Base-by-base conservation (phyloP, 2,113 vertebrate species). In the Puntigrus tetrazona region DNA sequence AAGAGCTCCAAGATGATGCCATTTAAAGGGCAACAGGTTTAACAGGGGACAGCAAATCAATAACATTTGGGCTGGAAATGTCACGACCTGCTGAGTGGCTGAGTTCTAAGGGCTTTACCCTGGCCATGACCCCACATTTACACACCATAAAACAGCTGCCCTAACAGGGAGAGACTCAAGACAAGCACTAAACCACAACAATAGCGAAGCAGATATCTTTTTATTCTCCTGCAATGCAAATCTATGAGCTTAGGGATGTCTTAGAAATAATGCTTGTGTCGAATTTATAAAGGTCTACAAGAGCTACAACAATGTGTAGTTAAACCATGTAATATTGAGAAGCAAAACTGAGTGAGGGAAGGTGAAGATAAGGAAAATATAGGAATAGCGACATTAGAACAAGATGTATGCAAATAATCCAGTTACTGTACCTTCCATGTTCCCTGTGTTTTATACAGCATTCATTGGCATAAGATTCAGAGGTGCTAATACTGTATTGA, bases 21-120 rank as follows among this genome's bases (percentile, higher is more conserved):
- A 91, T 90, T 92, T 90, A 90, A 92, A 90, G 88, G 88, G 90
- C 85, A 92, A 45, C 29, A 1, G 47, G 87, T 87, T 85, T 73
- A 88, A 89, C 74, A 85, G 81, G 65, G 9, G 25, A 65, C 38
- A 65, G 25, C 18, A 65, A 80, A 50, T 80, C 59, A 47, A 63
- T 67, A 67, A 47, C 41, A 67, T 67, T 67, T 50, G 59, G 59
- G 27, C 25, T 47, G 78, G 38, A 80, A 80, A 80, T 80, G 78
- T 80, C 78, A 80, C 0, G 0, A 47, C 78, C 57, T 67, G 59
- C 59, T 67, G 59, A 65, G 25, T 31, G 57, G 14, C 57, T 63
- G 55, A 57, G 29, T 16, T 59, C 34, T 61, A 22, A 80, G 41
- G 25, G 41, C 61, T 22, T 67, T 67, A 80, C 27, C 78, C 59